Conservation (phyloP, 2,888 invertebrate species). For the Cantharis nigra region DNA sequence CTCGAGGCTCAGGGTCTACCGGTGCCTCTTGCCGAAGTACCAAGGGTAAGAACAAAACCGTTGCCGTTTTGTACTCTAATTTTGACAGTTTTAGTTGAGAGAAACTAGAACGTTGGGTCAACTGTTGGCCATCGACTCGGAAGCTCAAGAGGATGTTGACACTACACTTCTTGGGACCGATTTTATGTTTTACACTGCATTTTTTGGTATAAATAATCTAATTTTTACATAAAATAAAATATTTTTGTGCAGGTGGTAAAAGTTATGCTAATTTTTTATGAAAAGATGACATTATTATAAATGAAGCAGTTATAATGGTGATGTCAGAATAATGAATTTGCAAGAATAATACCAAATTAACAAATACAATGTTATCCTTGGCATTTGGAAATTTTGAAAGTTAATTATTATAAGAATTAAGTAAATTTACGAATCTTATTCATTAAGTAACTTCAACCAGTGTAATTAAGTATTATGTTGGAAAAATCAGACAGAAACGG, state of each 20-base stretch:
- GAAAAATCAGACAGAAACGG: background rate
- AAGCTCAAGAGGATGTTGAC: conserved; percentile 75
- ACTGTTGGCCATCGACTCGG: conserved; percentile 76
- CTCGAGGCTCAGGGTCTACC: conserved; percentile 62
- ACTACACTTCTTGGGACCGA: conserved; percentile 87
- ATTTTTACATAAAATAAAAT: background rate
- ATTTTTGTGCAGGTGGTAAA: background rate
- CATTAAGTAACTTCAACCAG: background rate
- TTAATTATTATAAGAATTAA: background rate
- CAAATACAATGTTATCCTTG: background rate
- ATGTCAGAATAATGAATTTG: background rate
- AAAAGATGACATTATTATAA: background rate
- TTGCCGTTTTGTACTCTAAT: background rate
- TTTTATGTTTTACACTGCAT: conserved; percentile 90
- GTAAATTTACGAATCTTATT: background rate
- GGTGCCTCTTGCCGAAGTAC: conserved; percentile 41
- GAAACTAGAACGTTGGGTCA: conserved; percentile 47
- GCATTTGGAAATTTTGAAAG: background rate
- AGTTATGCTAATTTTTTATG: background rate
- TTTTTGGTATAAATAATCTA: conserved; percentile 68
- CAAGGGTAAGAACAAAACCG: conserved; percentile 5
- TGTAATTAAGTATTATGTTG: background rate
- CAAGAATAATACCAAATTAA: background rate
- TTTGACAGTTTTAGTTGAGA: conserved; percentile 37
- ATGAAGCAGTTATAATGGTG: background rate